Conservation (phyloP, 2,888 invertebrate species). For the Drosophila suboccidentalis region DNA sequence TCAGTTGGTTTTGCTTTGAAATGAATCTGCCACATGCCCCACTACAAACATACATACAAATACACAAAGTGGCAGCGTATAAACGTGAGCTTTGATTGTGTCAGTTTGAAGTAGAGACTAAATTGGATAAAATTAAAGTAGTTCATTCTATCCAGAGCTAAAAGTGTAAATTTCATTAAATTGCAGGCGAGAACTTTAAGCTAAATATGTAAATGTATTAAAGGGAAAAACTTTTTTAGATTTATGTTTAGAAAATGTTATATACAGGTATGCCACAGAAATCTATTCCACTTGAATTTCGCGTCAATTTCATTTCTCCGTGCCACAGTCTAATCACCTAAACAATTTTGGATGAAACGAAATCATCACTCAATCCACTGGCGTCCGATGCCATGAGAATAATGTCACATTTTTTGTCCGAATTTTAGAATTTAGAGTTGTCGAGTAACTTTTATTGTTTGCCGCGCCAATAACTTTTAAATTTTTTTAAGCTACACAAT, state of each 20-base stretch:
- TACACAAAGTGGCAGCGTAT: constrained; percentile 15
- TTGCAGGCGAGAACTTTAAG: not conserved
- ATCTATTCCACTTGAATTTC: too few species aligned
- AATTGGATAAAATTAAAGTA: constrained; percentile 38
- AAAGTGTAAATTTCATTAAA: not conserved
- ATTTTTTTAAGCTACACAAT: too few species aligned
- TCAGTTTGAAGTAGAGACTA: constrained; percentile 34
- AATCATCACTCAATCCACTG: too few species aligned
- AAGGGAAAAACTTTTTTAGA: not conserved
- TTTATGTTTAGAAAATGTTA: not conserved
- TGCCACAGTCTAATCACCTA: too few species aligned
- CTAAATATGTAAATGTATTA: not conserved
- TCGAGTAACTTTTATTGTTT: too few species aligned
- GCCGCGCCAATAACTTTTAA: too few species aligned
- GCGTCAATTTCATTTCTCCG: too few species aligned
- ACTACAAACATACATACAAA: constrained; percentile 2
- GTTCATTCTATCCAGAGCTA: constrained; percentile 1
- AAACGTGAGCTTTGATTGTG: constrained; percentile 12
- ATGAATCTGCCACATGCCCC: constrained; percentile 74
- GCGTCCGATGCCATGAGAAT: too few species aligned
- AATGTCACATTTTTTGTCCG: too few species aligned
- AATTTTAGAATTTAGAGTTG: too few species aligned
- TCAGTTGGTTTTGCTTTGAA: constrained; percentile 77
- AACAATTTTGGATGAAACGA: too few species aligned
- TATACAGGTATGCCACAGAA: too few species aligned